Percentiles rank a stretch among this genome's conserved stretches.
These are phyloP conservation scores for Troglohyphantes excavatus DNA, from an alignment of 2,888 invertebrate genomes.

Conservation along the genomic window DNA sequence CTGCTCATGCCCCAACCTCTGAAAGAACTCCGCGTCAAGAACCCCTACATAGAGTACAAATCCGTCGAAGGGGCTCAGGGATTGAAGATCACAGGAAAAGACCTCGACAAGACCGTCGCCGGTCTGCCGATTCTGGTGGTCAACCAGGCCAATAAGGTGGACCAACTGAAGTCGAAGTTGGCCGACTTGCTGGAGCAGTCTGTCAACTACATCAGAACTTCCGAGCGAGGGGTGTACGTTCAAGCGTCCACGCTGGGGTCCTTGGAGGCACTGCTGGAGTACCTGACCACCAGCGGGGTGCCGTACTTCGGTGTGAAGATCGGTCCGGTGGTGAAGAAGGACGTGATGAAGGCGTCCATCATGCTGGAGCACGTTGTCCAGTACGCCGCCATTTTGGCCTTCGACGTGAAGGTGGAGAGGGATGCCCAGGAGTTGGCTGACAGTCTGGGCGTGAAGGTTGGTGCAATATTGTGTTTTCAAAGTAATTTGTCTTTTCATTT, in stretches of 20 bases:
- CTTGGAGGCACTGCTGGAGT: conserved; percentile 96
- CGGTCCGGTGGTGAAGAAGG: conserved; percentile 99
- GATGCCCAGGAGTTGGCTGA: conserved; percentile 99
- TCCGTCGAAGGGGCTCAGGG: conserved; percentile 98
- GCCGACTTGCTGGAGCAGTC: conserved; percentile 93
- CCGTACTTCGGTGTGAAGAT: conserved; percentile 99
- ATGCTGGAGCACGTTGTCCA: conserved; percentile 99
- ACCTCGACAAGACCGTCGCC: conserved; percentile 98
- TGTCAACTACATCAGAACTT: conserved; percentile 94
- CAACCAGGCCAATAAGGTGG: conserved; percentile 95
- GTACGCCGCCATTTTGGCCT: conserved; percentile 98
- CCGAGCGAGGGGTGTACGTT: conserved; percentile 97
- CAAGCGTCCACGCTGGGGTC: conserved; percentile 99
- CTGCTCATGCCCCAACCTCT: conserved; percentile 98
- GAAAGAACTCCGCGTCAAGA: conserved; percentile 97
- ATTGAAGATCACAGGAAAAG: conserved; percentile 98
- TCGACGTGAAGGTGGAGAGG: conserved; percentile 98
- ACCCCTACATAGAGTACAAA: conserved; percentile 93
- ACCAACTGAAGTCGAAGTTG: conserved; percentile 92
- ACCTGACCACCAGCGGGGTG: conserved; percentile 94
- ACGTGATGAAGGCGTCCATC: conserved; percentile 99
- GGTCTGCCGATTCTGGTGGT: conserved; percentile 94
- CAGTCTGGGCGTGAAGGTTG: conserved; percentile 90
- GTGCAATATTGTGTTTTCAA: too few relatives aligned
- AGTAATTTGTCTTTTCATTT: too few relatives aligned